phyloP scores from a whole-genome alignment of 1,140 invertebrate genomes.

The Bacillus rossius region DNA sequence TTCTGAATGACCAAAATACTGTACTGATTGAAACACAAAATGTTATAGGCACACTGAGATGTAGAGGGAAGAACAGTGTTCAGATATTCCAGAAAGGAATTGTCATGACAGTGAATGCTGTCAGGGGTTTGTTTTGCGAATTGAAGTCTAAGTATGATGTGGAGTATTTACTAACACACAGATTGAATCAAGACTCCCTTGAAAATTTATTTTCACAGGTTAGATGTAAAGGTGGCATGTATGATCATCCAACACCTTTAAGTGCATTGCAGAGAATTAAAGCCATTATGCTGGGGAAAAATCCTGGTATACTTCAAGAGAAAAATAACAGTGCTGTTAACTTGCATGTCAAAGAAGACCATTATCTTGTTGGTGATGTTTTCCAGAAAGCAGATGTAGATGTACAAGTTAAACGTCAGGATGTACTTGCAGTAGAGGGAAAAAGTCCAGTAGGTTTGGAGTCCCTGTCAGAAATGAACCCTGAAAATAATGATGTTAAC shows the following conservation, averaged over 20 bases:
- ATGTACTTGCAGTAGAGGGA: no score
- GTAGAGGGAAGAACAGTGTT: conserved; percentile 17
- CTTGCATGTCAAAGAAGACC: conserved; percentile 10
- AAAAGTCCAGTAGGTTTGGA: no score
- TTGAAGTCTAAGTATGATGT: no score
- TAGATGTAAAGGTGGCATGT: no score
- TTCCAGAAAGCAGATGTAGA: conserved; percentile 1
- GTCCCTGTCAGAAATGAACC: no score
- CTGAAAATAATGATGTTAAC: no score
- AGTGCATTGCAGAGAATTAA: no score
- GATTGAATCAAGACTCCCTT: no score
- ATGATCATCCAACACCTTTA: no score
- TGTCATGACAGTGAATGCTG: conserved; percentile 12
- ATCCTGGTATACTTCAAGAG: conserved; percentile 18
- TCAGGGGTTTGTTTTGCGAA: no score
- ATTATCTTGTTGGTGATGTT: conserved; percentile 5
- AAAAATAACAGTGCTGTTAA: background rate
- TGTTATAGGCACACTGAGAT: conserved; percentile 14
- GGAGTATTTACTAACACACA: no score
- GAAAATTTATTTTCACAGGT: no score
- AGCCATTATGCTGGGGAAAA: conserved; percentile 17
- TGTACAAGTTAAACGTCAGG: background rate
- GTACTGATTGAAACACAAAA: conserved; percentile 12
- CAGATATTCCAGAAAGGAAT: conserved; percentile 23
- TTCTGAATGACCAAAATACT: conserved; percentile 11